Evolutionary conservation across 2,113 vertebrate genomes (phyloP).

Genomic region (Podilymbus podiceps): DNA sequence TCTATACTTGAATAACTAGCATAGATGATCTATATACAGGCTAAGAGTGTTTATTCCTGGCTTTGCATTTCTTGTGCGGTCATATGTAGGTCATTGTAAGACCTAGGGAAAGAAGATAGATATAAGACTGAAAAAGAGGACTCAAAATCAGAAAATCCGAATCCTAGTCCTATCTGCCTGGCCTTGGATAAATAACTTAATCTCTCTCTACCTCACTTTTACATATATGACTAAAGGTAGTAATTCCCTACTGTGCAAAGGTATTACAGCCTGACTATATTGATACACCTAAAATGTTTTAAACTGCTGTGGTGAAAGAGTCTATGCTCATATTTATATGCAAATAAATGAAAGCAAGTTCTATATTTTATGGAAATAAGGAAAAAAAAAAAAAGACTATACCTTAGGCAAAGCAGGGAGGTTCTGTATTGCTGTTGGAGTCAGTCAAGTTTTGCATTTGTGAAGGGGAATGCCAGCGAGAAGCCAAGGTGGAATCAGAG

Average conservation of each 20-base stretch:
- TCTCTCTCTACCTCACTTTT: not conserved
- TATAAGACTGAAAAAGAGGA: not conserved
- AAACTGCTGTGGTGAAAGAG: not conserved
- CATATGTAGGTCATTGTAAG: constrained; percentile 46
- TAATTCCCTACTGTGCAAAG: not conserved
- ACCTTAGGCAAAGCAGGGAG: not conserved
- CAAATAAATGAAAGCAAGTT: not conserved
- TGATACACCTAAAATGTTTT: not conserved
- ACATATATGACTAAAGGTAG: not conserved
- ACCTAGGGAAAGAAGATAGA: not conserved
- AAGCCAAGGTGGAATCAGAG: not conserved
- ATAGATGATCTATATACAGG: not conserved
- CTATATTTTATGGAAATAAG: not conserved
- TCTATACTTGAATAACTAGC: not conserved
- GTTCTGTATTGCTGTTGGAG: not conserved
- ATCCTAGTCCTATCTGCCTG: not conserved
- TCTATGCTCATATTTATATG: not conserved
- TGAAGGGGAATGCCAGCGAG: not conserved
- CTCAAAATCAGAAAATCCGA: not conserved
- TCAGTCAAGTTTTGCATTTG: not conserved
- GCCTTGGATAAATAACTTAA: not conserved
- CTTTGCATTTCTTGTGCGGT: not conserved
- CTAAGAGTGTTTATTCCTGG: constrained; percentile 33
- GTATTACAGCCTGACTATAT: not conserved
- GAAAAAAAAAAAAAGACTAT: not conserved